Conservation (phyloP, 2,888 invertebrate species). For the Heliothis peltigera region DNA sequence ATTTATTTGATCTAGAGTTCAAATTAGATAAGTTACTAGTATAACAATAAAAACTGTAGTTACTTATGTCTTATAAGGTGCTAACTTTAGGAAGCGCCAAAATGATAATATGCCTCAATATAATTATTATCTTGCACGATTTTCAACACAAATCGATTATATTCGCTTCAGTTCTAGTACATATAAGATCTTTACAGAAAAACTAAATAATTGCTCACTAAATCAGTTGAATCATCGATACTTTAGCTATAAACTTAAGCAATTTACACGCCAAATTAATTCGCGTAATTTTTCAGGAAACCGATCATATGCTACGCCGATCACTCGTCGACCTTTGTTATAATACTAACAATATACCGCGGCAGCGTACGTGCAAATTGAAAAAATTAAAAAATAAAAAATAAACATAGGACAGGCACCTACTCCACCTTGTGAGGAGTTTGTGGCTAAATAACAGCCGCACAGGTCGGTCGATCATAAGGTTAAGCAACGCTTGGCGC, state of each 20-base stretch:
- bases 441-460: no score
- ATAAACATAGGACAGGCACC: no score
- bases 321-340: constrained; percentile 49
- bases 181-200: background rate
- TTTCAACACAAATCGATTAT: constrained; percentile 26
- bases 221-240: constrained; percentile 25
- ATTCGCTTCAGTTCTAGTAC: constrained; percentile 9
- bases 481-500: no score
- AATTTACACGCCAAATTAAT: constrained; percentile 54
- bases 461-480: no score
- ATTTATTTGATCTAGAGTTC: no score
- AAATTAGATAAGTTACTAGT: no score
- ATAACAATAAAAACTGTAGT: no score
- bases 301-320: constrained; percentile 43
- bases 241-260: constrained; percentile 4
- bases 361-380: background rate
- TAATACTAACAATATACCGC: constrained; percentile 11
- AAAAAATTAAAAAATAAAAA: no score
- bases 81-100: no score
- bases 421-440: no score
- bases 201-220: constrained; percentile 17
- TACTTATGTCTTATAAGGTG: no score
- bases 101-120: no score
- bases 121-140: constrained; percentile 10
- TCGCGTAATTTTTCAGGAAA: constrained; percentile 62